Evolutionary conservation across 1,140 invertebrate species (phyloP).

Genomic region (Heliconius congener): DNA sequence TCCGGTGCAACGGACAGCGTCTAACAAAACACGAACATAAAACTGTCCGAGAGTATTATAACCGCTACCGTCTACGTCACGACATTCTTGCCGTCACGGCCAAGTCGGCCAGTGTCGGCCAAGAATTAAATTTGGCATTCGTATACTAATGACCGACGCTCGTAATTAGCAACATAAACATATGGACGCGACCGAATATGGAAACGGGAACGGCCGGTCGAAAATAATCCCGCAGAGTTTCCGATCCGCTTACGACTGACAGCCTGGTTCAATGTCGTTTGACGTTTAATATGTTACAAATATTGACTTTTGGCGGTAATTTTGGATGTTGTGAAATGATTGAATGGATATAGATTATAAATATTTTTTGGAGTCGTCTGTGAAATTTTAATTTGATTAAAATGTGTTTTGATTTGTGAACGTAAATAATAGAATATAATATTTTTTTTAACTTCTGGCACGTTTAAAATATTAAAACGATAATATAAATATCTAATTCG

Average conservation of each 20-base stretch:
- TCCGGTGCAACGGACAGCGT: neutral
- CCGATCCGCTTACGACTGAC: slow-evolving; percentile 23
- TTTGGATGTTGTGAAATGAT: slow-evolving; percentile 1
- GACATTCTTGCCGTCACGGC: slow-evolving; percentile 55
- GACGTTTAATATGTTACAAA: slow-evolving; percentile 19
- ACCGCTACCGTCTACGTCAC: slow-evolving; percentile 50
- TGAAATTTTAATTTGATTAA: neutral
- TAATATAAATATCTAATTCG: no score
- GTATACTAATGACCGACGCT: slow-evolving; percentile 54
- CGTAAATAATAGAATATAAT: neutral
- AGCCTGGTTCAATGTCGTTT: slow-evolving; percentile 26
- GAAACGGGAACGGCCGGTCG: slow-evolving; percentile 40
- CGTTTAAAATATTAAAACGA: neutral
- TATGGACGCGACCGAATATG: slow-evolving; percentile 52
- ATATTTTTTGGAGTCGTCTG: neutral
- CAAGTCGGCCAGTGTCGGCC: slow-evolving; percentile 54
- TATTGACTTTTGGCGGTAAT: slow-evolving; percentile 21
- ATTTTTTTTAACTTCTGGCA: neutral
- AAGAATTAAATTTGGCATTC: slow-evolving; percentile 70
- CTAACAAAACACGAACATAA: neutral
- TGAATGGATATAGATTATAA: neutral
- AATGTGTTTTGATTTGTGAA: neutral
- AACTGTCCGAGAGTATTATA: neutral
- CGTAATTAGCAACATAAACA: slow-evolving; percentile 61
- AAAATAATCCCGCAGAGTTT: slow-evolving; percentile 44